phyloP scores from a whole-genome alignment of 2,888 invertebrate species.

The Drosophila macrospina region DNA sequence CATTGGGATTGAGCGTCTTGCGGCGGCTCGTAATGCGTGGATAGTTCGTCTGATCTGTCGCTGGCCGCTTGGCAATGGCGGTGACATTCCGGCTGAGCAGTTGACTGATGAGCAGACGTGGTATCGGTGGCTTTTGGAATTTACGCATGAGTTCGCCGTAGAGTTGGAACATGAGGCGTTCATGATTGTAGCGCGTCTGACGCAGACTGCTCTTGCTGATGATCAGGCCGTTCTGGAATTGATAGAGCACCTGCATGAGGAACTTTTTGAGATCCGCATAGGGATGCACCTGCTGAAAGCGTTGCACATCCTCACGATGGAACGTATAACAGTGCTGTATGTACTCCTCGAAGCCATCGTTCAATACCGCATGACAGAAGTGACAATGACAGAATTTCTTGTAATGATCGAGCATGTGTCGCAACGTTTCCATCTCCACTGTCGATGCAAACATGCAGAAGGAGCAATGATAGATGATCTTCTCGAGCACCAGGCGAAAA shows the following conservation, averaged over 20 bases:
- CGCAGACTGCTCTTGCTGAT: slow-evolving; percentile 74
- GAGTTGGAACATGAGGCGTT: slow-evolving; percentile 50
- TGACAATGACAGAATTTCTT: slow-evolving; percentile 66
- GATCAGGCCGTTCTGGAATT: slow-evolving; percentile 82
- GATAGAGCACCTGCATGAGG: slow-evolving; percentile 68
- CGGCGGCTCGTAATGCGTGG: slow-evolving; percentile 3
- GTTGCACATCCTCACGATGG: slow-evolving; percentile 61
- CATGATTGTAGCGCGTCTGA: slow-evolving; percentile 60
- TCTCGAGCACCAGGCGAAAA: slow-evolving; percentile 70
- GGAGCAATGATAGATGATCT: slow-evolving; percentile 86
- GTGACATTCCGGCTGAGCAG: background rate
- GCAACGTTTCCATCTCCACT: slow-evolving; percentile 78
- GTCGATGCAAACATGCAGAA: slow-evolving; percentile 84
- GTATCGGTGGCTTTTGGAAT: slow-evolving; percentile 75
- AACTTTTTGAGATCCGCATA: slow-evolving; percentile 58
- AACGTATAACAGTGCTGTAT: slow-evolving; percentile 78
- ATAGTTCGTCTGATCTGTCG: background rate
- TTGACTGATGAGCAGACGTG: slow-evolving; percentile 65
- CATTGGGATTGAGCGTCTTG: slow-evolving; percentile 1
- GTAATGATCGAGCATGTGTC: slow-evolving; percentile 85
- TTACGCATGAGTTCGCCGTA: slow-evolving; percentile 72
- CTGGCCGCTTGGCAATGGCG: background rate
- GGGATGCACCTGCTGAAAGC: slow-evolving; percentile 62
- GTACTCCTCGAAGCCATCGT: slow-evolving; percentile 70
- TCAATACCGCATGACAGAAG: slow-evolving; percentile 55